Percentiles rank a stretch among this genome's conserved stretches.
phyloP scores from a whole-genome alignment of 64 coral and sea anemone species.

The Dendronephthya gigantea region DNA sequence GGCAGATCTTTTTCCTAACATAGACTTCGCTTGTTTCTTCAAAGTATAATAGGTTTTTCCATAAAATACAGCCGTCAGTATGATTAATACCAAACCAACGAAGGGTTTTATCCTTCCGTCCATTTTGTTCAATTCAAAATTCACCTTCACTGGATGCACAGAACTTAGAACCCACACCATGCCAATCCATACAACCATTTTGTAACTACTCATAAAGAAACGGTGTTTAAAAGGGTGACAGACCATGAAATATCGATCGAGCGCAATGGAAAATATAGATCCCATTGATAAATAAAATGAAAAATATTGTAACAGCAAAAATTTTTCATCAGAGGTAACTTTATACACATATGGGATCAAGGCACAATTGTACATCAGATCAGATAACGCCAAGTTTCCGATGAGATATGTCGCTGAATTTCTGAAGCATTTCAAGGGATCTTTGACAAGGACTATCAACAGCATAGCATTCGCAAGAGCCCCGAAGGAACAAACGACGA shows the following conservation, averaged over 20 bases:
- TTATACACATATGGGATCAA: neutral
- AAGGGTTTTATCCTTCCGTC: too few relatives aligned
- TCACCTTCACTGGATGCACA: too few relatives aligned
- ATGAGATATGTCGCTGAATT: neutral
- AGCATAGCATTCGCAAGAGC: neutral
- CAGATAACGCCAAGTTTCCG: neutral
- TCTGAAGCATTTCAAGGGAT: neutral
- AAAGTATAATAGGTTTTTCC: too few relatives aligned
- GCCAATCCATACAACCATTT: neutral
- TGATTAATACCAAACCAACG: too few relatives aligned
- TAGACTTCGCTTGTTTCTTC: too few relatives aligned
- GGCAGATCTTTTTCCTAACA: too few relatives aligned
- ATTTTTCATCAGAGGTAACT: neutral
- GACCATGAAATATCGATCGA: neutral
- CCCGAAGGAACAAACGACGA: neutral
- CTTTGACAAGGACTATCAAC: neutral
- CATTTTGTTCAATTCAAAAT: too few relatives aligned
- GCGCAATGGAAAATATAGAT: neutral
- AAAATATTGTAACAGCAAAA: neutral
- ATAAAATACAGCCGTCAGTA: too few relatives aligned
- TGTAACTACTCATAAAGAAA: neutral
- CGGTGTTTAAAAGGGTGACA: neutral
- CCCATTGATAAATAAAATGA: neutral
- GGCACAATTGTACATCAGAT: neutral
- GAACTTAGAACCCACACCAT: neutral